Evolutionary conservation across 2,113 vertebrate genomes (phyloP).

Genomic region (Glaucidium brasilianum): DNA sequence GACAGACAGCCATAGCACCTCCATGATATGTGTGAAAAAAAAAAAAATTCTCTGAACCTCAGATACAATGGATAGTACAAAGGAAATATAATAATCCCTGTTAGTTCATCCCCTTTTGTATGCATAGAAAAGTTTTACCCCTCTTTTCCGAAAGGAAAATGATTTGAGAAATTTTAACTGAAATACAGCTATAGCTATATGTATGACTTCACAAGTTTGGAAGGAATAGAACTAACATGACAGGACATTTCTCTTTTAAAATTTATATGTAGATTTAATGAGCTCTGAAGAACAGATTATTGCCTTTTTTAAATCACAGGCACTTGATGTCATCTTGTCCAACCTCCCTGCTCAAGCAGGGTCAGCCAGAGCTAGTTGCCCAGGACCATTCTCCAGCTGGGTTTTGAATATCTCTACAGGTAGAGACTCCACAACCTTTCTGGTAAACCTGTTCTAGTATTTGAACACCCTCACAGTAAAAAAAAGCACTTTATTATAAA

Average conservation of each 20-base stretch:
- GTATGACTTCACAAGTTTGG: background rate
- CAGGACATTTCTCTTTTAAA: background rate
- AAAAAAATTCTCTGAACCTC: background rate
- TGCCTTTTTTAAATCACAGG: background rate
- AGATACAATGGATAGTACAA: background rate
- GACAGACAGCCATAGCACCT: background rate
- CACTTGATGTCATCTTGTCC: background rate
- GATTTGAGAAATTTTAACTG: background rate
- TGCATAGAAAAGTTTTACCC: rapidly evolving
- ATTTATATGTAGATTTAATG: background rate
- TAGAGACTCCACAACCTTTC: background rate
- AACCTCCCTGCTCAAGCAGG: background rate
- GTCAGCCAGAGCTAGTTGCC: background rate
- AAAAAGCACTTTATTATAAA: background rate
- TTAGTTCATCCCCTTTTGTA: background rate
- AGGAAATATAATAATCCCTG: background rate
- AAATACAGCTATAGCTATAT: background rate
- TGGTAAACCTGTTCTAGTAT: background rate
- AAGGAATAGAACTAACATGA: background rate
- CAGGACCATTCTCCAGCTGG: rapidly evolving
- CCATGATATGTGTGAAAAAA: background rate
- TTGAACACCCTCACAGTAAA: background rate
- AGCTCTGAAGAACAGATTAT: background rate
- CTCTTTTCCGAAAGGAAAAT: background rate
- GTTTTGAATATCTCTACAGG: background rate